These are phyloP conservation scores for Saccostrea cuccullata DNA, from an alignment of 1,140 invertebrate genomes.

Conservation along the genomic window DNA sequence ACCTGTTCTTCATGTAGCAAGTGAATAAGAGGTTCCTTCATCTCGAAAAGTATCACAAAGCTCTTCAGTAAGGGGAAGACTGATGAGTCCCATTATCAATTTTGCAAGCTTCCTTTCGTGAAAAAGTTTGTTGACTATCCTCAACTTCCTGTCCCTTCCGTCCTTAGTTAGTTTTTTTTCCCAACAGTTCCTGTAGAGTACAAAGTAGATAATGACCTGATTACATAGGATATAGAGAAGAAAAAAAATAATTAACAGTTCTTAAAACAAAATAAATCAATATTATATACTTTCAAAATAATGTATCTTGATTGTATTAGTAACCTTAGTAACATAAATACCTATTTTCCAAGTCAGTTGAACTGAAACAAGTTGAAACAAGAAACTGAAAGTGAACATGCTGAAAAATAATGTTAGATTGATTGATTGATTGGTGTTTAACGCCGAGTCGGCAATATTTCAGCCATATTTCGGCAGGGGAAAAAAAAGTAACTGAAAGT, in stretches of 20 bases:
- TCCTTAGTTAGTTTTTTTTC: slow-evolving; percentile 55
- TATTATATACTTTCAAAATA: slow-evolving; percentile 18
- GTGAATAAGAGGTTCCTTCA: slow-evolving; percentile 53
- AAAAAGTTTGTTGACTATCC: slow-evolving; percentile 51
- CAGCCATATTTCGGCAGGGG: too few species aligned
- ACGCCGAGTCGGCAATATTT: too few species aligned
- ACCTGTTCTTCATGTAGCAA: slow-evolving; percentile 55
- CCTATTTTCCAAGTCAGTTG: slow-evolving; percentile 12
- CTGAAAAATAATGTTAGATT: too few species aligned
- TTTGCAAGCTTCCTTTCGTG: slow-evolving; percentile 48
- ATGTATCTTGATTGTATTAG: slow-evolving; percentile 5
- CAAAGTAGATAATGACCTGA: slow-evolving; percentile 4
- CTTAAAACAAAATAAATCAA: slow-evolving; percentile 32
- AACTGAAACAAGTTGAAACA: slow-evolving; percentile 16
- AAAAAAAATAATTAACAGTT: not conserved
- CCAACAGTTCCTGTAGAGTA: slow-evolving; percentile 1
- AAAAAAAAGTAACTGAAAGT: slow-evolving; percentile 12
- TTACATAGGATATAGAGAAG: not conserved
- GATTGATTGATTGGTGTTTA: too few species aligned
- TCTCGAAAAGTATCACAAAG: slow-evolving; percentile 55
- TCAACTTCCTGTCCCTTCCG: slow-evolving; percentile 53
- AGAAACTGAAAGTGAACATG: slow-evolving; percentile 10
- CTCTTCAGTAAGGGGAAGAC: slow-evolving; percentile 49
- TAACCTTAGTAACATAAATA: not conserved
- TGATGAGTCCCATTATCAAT: slow-evolving; percentile 53